A percentile compares a stretch with the other conserved stretches of the same genome.
Evolutionary conservation across 2,113 vertebrate species (phyloP).

Genomic region (Phyllopteryx taeniolatus): DNA sequence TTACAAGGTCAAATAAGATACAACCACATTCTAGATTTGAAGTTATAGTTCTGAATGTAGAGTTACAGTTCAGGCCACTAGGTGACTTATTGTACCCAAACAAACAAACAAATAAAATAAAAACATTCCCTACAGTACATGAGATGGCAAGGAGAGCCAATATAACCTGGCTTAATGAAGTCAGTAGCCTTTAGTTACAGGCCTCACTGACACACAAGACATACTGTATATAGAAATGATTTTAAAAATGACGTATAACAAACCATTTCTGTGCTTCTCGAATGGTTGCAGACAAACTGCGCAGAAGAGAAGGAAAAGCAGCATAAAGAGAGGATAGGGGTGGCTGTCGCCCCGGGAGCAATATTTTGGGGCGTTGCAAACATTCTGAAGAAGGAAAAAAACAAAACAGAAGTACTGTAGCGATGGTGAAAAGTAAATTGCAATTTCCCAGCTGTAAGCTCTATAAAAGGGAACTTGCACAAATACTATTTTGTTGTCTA

Average conservation of each 20-base stretch:
- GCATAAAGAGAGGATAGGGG: neutral
- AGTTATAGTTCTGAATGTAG: constrained; percentile 61
- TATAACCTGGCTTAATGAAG: constrained; percentile 5
- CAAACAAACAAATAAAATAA: constrained; percentile 18
- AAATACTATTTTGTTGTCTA: no score
- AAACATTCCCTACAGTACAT: constrained; percentile 42
- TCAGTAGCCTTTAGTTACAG: neutral
- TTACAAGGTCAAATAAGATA: constrained; percentile 35
- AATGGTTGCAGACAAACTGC: neutral
- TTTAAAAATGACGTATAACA: neutral
- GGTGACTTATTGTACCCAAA: constrained; percentile 54
- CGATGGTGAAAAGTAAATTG: no score
- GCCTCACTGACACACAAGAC: constrained; percentile 1
- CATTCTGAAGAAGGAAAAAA: no score
- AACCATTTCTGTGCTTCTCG: neutral
- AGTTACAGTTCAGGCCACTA: constrained; percentile 63
- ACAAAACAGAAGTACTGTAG: no score
- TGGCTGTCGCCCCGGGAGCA: neutral
- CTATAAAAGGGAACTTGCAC: no score
- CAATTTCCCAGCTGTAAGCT: no score
- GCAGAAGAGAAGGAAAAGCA: neutral
- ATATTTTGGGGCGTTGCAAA: neutral
- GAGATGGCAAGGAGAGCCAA: constrained; percentile 33
- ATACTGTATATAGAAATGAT: neutral
- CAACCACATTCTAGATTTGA: constrained; percentile 57